Base-by-base conservation (phyloP, 2,888 invertebrate genomes). In the Euproctis similis region DNA sequence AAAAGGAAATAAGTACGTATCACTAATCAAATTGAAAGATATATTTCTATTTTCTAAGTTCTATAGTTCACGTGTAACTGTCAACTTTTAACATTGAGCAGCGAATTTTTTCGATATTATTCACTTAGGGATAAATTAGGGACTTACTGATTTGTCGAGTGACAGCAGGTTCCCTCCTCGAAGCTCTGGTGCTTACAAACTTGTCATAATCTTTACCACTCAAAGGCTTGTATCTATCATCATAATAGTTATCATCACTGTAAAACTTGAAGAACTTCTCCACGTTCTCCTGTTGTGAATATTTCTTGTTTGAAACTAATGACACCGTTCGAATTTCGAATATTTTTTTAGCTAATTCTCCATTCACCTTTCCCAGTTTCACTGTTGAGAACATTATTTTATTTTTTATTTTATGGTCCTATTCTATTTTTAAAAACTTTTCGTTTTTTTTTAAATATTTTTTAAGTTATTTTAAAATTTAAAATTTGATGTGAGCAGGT, bases 81-180 rank as follows among this genome's bases (percentile, higher is more conserved):
- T n/a, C n/a, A n/a, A n/a, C n/a, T n/a, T n/a, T n/a, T n/a, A n/a
- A n/a, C n/a, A n/a, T n/a, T n/a, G n/a, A n/a, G n/a, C n/a, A n/a
- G n/a, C n/a, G n/a, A n/a, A n/a, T n/a, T n/a, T n/a, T n/a, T n/a
- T n/a, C n/a, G n/a, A n/a, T n/a, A n/a, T n/a, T n/a, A n/a, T n/a
- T n/a, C n/a, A n/a, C n/a, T n/a, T n/a, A n/a, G n/a, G n/a, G n/a
- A n/a, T n/a, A n/a, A n/a, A n/a, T n/a, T n/a, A n/a, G n/a, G n/a
- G n/a, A 73, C 82, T 77, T 31, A 85, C 85, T 75, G 13, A 84
- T 66, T 18, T 65, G 66, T 14, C 85, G 71, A 0, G 84, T 85
- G 1, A 82, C 38, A 0, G 72, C 70, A 0, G 84, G 75, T 23
- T 81, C 71, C 12, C 84, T 59, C 25, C 58, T 61, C 10, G 62